These are phyloP conservation scores for Sminthopsis crassicaudata DNA, from an alignment of 2,113 vertebrate species.

Conservation along the genomic window DNA sequence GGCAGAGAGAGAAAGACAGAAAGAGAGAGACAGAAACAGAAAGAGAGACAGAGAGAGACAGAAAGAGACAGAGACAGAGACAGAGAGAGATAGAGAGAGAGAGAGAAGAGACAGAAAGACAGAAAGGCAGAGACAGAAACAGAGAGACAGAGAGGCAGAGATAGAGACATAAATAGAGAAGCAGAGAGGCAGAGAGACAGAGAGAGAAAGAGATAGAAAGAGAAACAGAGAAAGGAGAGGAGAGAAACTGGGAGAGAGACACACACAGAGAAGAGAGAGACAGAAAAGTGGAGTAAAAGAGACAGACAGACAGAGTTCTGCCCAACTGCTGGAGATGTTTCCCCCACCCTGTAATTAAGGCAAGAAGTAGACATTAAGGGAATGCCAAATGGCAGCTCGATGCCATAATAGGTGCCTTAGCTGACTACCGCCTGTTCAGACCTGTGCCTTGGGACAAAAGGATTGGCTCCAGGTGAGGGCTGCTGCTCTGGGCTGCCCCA, in stretches of 20 bases:
- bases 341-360: slow-evolving; percentile 47
- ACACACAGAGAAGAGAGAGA: background rate
- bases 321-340: slow-evolving; percentile 51
- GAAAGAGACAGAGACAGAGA: background rate
- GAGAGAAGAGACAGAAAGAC: background rate
- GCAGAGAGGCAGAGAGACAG: background rate
- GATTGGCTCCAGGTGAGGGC: slow-evolving; percentile 14
- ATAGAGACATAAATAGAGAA: too few species aligned
- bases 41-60: background rate
- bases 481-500: background rate
- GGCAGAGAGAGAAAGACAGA: background rate
- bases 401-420: slow-evolving; percentile 19
- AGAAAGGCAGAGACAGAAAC: background rate
- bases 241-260: too few species aligned
- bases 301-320: slow-evolving; percentile 34
- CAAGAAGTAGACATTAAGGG: slow-evolving; percentile 53
- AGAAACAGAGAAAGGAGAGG: too few species aligned
- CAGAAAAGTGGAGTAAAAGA: background rate
- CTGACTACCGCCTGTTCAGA: slow-evolving; percentile 16
- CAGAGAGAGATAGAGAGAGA: background rate
- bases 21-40: too few species aligned
- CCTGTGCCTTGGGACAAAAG: slow-evolving; percentile 49
- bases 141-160: background rate
- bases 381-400: slow-evolving; percentile 46
- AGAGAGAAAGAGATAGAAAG: too few species aligned